Percentiles rank a stretch among this genome's conserved stretches.
Evolutionary conservation across 1,140 invertebrate genomes (phyloP).

Genomic region (Drosophila elegans): DNA sequence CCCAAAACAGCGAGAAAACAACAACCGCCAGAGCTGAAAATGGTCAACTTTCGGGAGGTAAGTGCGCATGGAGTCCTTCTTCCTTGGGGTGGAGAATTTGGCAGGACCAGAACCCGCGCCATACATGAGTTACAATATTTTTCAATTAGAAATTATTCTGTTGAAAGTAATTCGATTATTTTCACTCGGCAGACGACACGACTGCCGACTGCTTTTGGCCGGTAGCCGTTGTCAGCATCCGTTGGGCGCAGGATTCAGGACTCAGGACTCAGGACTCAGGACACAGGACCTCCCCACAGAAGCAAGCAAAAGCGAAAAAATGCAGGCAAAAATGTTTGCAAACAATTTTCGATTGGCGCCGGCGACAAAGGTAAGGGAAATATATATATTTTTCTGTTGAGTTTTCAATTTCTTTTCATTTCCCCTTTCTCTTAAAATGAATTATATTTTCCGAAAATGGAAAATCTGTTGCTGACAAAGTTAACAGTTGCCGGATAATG

Average conservation of each 20-base stretch:
- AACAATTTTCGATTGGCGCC: constrained; percentile 74
- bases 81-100: constrained; percentile 21
- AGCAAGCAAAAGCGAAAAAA: constrained; percentile 39
- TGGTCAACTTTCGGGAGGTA: constrained; percentile 27
- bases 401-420: constrained; percentile 72
- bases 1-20: constrained; percentile 19
- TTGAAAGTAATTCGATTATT: constrained; percentile 85
- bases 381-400: constrained; percentile 59
- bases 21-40: constrained; percentile 20
- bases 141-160: constrained; percentile 85
- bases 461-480: constrained; percentile 77
- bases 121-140: constrained; percentile 84
- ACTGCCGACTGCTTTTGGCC: constrained; percentile 46
- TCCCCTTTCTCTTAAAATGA: constrained; percentile 40
- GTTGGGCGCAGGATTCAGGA: constrained; percentile 33
- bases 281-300: constrained; percentile 26
- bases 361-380: constrained; percentile 68
- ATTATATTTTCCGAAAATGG: constrained; percentile 59
- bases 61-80: constrained; percentile 18
- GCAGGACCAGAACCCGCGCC: constrained; percentile 24
- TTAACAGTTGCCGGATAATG: constrained; percentile 46
- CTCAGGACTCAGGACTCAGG: constrained; percentile 13
- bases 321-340: constrained; percentile 74
- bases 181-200: constrained; percentile 75
- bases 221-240: constrained; percentile 49